Conservation (phyloP, 2,797 vertebrate genomes). For the Coregonus sp. region DNA sequence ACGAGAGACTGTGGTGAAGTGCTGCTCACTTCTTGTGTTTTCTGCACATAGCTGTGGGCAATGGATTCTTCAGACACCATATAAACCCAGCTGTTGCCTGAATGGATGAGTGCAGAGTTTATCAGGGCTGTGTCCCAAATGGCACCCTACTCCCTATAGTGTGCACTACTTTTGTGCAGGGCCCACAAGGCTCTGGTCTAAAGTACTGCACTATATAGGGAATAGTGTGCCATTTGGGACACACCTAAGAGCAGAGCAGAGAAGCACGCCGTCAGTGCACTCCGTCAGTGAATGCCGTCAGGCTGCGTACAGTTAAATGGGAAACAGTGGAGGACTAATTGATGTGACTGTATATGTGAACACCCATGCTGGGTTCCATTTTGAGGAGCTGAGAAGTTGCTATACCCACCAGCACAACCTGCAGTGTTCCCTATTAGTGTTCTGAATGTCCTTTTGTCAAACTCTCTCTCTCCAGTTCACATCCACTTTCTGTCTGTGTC, state of each 20-base stretch:
- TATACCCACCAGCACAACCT: conserved; percentile 33
- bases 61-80: conserved; percentile 29
- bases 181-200: not conserved
- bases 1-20: not conserved
- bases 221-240: not conserved
- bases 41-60: conserved; percentile 1
- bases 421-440: conserved; percentile 11
- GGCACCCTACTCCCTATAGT: not conserved
- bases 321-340: conserved; percentile 46
- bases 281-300: conserved; percentile 1
- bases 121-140: not conserved
- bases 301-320: conserved; percentile 36
- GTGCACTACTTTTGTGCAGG: not conserved
- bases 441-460: conserved; percentile 2
- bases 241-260: not conserved
- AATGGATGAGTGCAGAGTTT: conserved; percentile 16
- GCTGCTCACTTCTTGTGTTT: not conserved
- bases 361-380: conserved; percentile 36
- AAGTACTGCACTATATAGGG: not conserved
- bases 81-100: conserved; percentile 19
- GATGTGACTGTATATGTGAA: conserved; percentile 31
- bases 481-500: not conserved
- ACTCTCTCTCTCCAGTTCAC: conserved; percentile 1
- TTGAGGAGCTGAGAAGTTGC: conserved; percentile 15
- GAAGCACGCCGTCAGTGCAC: not conserved